phyloP scores from a whole-genome alignment of 2,888 invertebrate genomes.

The Tubulanus polymorphus region DNA sequence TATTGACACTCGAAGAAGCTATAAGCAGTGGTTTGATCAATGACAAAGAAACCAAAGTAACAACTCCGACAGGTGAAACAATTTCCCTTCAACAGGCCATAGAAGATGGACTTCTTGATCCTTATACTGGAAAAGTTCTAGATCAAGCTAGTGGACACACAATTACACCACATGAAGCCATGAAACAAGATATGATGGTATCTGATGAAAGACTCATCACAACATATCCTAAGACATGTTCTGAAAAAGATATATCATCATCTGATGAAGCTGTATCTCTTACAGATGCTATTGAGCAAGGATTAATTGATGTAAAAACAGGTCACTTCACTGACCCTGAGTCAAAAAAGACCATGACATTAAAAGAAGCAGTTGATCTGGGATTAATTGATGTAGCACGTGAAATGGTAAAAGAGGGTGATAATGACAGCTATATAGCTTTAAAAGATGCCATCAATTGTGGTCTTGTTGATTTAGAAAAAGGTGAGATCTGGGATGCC shows the following conservation, averaged over 20 bases:
- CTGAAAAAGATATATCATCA: neutral
- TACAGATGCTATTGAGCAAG: slow-evolving; percentile 70
- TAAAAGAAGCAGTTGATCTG: slow-evolving; percentile 71
- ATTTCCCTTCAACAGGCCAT: slow-evolving; percentile 22
- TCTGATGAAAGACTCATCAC: no score
- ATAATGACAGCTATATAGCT: slow-evolving; percentile 56
- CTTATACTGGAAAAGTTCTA: slow-evolving; percentile 28
- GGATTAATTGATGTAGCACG: slow-evolving; percentile 72
- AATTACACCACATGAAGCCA: no score
- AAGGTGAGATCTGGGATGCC: neutral
- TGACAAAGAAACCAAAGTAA: slow-evolving; percentile 32
- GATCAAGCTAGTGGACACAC: slow-evolving; percentile 21
- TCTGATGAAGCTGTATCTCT: slow-evolving; percentile 53
- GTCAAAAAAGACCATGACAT: slow-evolving; percentile 54
- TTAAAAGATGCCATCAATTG: slow-evolving; percentile 62
- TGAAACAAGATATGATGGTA: no score
- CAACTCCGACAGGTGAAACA: slow-evolving; percentile 22
- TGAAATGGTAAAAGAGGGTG: slow-evolving; percentile 11
- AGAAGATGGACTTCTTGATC: slow-evolving; percentile 31
- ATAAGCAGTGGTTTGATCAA: slow-evolving; percentile 36
- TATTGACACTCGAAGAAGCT: slow-evolving; percentile 35
- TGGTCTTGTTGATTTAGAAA: slow-evolving; percentile 33
- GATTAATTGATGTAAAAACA: slow-evolving; percentile 73
- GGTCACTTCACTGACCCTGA: slow-evolving; percentile 50
- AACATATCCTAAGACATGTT: no score